These are phyloP conservation scores for Ectropis grisescens DNA, from an alignment of 1,140 invertebrate genomes.

Conservation along the genomic window DNA sequence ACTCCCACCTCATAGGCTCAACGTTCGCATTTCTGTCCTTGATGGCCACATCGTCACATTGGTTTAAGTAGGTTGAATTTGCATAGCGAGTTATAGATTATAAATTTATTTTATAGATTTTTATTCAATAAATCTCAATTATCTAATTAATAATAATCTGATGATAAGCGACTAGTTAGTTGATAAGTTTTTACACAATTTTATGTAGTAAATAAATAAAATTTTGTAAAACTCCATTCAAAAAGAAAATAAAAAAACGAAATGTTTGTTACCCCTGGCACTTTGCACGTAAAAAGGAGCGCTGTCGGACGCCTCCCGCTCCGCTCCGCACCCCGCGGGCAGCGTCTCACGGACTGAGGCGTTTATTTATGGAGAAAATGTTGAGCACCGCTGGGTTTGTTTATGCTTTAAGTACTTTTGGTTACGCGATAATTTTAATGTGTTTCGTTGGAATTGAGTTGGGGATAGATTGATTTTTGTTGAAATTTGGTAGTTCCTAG, in stretches of 20 bases:
- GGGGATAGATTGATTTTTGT: no score
- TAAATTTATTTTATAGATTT: conserved; percentile 6
- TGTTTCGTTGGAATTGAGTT: no score
- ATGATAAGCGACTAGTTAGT: neutral
- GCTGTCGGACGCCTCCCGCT: conserved; percentile 45
- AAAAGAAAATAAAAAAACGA: conserved; percentile 12
- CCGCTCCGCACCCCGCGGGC: conserved; percentile 19
- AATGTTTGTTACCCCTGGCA: conserved; percentile 27
- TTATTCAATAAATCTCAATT: conserved; percentile 1
- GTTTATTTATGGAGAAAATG: conserved; percentile 1
- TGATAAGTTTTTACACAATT: no score
- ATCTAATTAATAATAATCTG: neutral
- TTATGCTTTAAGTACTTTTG: no score
- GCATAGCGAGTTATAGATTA: conserved; percentile 1
- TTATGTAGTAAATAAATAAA: conserved; percentile 1
- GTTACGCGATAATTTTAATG: conserved; percentile 5
- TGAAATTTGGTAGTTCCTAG: no score
- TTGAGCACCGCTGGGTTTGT: conserved; percentile 1
- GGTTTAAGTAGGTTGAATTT: no score
- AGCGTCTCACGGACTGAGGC: conserved; percentile 30
- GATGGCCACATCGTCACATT: no score
- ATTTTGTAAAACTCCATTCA: neutral
- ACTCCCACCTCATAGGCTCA: no score
- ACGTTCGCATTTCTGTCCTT: no score
- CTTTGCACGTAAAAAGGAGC: conserved; percentile 57